These are phyloP conservation scores for Pardosa pseudoannulata DNA, from an alignment of 2,888 invertebrate species.

Conservation along the genomic window DNA sequence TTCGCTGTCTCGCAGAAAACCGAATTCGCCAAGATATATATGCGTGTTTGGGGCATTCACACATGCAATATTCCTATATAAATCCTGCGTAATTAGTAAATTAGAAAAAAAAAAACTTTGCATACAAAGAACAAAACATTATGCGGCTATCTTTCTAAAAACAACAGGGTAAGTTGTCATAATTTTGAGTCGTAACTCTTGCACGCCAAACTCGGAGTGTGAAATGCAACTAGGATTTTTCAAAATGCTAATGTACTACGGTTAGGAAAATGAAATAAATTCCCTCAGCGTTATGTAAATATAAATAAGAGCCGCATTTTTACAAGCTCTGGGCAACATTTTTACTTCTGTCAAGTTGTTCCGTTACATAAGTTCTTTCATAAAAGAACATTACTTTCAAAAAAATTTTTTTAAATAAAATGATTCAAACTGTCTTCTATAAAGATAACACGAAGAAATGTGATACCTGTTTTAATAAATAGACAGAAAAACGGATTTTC, in stretches of 20 bases:
- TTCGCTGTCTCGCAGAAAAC: background rate
- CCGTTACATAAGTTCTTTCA: background rate
- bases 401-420: no score
- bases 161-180: background rate
- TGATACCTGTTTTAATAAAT: no score
- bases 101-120: background rate
- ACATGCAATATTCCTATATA: background rate
- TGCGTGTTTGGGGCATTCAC: background rate
- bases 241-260: background rate
- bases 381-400: no score
- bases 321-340: background rate
- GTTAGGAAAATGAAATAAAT: constrained; percentile 12
- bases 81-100: constrained; percentile 15
- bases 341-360: background rate
- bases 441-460: no score
- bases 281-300: constrained; percentile 1
- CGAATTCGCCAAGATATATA: background rate
- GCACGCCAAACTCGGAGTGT: background rate
- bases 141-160: background rate
- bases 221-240: constrained; percentile 13
- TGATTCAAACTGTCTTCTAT: no score
- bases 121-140: background rate
- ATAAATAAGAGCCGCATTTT: background rate
- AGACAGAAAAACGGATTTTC: no score
- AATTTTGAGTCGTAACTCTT: constrained; percentile 14